Evolutionary conservation across 37 sponge, comb jelly and placozoan species (phyloP).

Genomic region (Chondrilla cf. caribensis): DNA sequence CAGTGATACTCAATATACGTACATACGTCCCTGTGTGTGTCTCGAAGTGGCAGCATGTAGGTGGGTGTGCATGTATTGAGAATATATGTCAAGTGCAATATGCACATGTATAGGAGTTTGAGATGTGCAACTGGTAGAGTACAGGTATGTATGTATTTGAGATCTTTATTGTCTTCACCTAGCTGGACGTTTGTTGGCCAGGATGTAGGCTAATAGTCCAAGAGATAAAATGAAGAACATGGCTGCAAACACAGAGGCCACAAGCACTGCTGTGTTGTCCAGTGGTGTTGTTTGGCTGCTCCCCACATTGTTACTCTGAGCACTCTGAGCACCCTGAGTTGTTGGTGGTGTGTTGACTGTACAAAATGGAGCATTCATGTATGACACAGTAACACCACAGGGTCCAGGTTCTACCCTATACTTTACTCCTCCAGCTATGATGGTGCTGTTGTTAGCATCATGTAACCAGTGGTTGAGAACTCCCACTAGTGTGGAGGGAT

Average conservation of each 20-base stretch:
- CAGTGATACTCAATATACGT: too few relatives aligned
- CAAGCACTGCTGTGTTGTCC: slow-evolving; percentile 9
- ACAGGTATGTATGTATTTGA: too few relatives aligned
- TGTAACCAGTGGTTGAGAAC: neutral
- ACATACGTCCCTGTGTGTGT: too few relatives aligned
- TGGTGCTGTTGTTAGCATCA: slow-evolving; percentile 1
- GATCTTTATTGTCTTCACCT: too few relatives aligned
- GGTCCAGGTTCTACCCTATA: neutral
- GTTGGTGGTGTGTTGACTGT: too few relatives aligned
- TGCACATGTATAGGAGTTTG: too few relatives aligned
- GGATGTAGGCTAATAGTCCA: neutral
- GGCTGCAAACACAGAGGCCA: slow-evolving; percentile 9
- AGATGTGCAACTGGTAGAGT: too few relatives aligned
- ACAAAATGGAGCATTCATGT: neutral
- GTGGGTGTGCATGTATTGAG: too few relatives aligned
- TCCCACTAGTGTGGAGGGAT: neutral
- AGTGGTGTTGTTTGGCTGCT: neutral
- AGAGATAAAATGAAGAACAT: slow-evolving; percentile 11
- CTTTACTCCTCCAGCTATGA: neutral
- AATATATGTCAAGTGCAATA: too few relatives aligned
- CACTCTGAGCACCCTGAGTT: too few relatives aligned
- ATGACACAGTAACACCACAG: slow-evolving; percentile 1
- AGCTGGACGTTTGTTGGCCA: neutral
- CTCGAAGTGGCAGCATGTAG: too few relatives aligned
- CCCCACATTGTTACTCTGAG: too few relatives aligned